Conservation (phyloP, 2,888 invertebrate genomes). For the Iphiclides podalirius region DNA sequence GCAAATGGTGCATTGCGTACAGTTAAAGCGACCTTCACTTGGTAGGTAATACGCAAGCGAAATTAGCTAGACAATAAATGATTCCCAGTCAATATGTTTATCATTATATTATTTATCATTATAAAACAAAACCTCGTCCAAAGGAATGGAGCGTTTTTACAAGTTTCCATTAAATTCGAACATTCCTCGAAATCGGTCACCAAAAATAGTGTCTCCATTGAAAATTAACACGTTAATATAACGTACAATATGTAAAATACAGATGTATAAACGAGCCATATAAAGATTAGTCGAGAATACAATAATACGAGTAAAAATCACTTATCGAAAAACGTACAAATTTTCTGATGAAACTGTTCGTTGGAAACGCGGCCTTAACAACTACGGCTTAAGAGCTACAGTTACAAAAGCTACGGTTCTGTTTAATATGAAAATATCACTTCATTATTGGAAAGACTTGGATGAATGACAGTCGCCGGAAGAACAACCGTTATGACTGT, state of each 20-base stretch:
- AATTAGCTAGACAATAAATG: too few relatives aligned
- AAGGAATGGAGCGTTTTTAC: too few relatives aligned
- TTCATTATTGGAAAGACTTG: slow-evolving; percentile 61
- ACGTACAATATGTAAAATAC: slow-evolving; percentile 33
- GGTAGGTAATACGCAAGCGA: too few relatives aligned
- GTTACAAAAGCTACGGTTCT: slow-evolving; percentile 51
- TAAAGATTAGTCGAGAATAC: slow-evolving; percentile 36
- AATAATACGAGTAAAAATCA: slow-evolving; percentile 38
- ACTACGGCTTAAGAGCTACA: slow-evolving; percentile 49
- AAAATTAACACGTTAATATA: slow-evolving; percentile 32
- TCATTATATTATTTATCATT: too few relatives aligned
- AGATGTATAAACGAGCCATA: slow-evolving; percentile 37
- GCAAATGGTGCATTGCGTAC: too few relatives aligned
- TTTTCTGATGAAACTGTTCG: slow-evolving; percentile 52
- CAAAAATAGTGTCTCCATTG: slow-evolving; percentile 33
- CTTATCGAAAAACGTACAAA: too few relatives aligned
- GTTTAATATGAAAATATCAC: slow-evolving; percentile 66
- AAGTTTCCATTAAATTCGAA: too few relatives aligned
- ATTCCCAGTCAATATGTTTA: too few relatives aligned
- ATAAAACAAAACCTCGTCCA: too few relatives aligned
- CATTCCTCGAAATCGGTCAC: too few relatives aligned
- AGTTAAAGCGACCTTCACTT: too few relatives aligned
- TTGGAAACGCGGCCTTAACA: slow-evolving; percentile 57
- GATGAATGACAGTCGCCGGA: slow-evolving; percentile 29
- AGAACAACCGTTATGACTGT: slow-evolving; percentile 10